These are phyloP conservation scores for Drosophila setosimentum DNA, from an alignment of 2,888 invertebrate species.

Conservation along the genomic window DNA sequence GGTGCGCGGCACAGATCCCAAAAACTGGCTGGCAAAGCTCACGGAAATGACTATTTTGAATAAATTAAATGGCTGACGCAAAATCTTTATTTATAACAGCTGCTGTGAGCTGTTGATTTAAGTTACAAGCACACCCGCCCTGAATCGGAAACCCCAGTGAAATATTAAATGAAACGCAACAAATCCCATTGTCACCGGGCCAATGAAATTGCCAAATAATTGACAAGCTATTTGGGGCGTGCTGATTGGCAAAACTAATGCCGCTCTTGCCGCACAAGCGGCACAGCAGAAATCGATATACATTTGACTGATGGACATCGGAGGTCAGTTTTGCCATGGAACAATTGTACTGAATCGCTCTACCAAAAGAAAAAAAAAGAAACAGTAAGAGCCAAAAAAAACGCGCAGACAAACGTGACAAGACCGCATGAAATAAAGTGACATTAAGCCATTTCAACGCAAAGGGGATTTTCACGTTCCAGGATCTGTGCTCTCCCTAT, in stretches of 20 bases:
- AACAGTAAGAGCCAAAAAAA: slow-evolving; percentile 37
- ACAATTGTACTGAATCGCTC: slow-evolving; percentile 16
- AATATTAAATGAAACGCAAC: slow-evolving; percentile 76
- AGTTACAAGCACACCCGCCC: slow-evolving; percentile 29
- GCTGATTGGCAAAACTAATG: slow-evolving; percentile 78
- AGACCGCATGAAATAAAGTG: slow-evolving; percentile 78
- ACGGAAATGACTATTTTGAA: slow-evolving; percentile 72
- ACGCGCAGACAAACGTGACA: slow-evolving; percentile 72
- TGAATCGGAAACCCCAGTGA: slow-evolving; percentile 18
- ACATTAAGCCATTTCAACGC: slow-evolving; percentile 79
- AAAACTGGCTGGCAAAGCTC: slow-evolving; percentile 39
- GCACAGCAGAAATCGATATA: slow-evolving; percentile 64
- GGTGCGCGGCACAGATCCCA: slow-evolving; percentile 10
- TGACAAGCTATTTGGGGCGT: slow-evolving; percentile 77
- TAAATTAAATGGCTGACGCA: slow-evolving; percentile 67
- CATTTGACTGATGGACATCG: slow-evolving; percentile 76
- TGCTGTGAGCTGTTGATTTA: slow-evolving; percentile 61
- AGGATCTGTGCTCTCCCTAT: slow-evolving; percentile 32
- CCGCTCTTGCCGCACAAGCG: slow-evolving; percentile 24
- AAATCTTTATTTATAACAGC: slow-evolving; percentile 78
- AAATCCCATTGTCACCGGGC: slow-evolving; percentile 76
- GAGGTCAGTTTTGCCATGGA: slow-evolving; percentile 39
- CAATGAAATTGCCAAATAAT: slow-evolving; percentile 78
- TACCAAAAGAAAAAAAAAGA: slow-evolving; percentile 19
- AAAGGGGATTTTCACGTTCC: slow-evolving; percentile 71